Base-by-base conservation (phyloP, 2,113 vertebrate genomes). In the Bubo blakistoni region DNA sequence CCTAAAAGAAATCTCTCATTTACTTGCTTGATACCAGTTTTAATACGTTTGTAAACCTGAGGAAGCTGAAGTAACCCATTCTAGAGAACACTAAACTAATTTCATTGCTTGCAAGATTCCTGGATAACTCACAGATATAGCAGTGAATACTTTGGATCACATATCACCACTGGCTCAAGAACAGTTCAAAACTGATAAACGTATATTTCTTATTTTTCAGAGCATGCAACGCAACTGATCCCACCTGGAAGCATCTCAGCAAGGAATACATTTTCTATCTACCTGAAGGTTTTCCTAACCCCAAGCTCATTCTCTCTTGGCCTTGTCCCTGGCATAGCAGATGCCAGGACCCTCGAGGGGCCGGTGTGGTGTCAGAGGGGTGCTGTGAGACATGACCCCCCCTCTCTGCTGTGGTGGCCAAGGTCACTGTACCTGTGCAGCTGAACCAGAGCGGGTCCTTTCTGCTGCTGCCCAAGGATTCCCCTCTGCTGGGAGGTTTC, bases 391-490 rank as follows among this genome's bases (percentile, higher is more conserved):
- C 29, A 27, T 0, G 5, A 27, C 66, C 0, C 0, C 29, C 58
- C 73, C 61, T 63, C 81, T 83, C 88, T 16, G 47, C 1, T 0
- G 81, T 40, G 67, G 72, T 49, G 46, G 90, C 49, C 22, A 1
- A 1, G 11, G 69, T n/a, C 6, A 2, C 44, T 4, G 1, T 29
- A 62, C 32, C 79, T 40, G 22, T 52, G 40, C 78, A 54, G 85
- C 76, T 51, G 79, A 93, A 63, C 32, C 72, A 76, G 69, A 44
- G 72, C 61, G 81, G 76, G 80, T 94, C 93, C 85, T 90, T 93
- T 72, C 80, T 91, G 77, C 82, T 80, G 32, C 79, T 94, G 88
- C 67, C 82, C 88, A 88, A 81, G 93, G 87, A 89, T 94, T 91
- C 63, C 84, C 87, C 71, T 88, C 38, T 25, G 0, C 81, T 77